These are phyloP conservation scores for Synergus umbraculus DNA, from an alignment of 2,888 invertebrate species.

Conservation along the genomic window DNA sequence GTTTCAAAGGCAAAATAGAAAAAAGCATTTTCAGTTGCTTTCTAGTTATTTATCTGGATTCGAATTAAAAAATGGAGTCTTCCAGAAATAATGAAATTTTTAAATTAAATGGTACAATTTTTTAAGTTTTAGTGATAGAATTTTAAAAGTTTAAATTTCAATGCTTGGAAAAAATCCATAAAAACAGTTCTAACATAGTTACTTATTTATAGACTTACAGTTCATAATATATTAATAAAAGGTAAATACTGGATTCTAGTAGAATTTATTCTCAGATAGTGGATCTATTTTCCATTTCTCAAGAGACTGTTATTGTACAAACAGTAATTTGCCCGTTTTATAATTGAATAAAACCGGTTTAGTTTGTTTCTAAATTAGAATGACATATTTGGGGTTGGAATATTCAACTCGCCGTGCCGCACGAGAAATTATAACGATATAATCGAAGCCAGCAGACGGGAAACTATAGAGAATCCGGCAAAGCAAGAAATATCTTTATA, in stretches of 20 bases:
- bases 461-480: slow-evolving; percentile 13
- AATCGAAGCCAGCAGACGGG: slow-evolving; percentile 28
- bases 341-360: slow-evolving; percentile 7
- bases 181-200: too few species aligned
- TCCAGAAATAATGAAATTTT: too few species aligned
- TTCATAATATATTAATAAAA: too few species aligned
- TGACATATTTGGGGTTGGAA: slow-evolving; percentile 11
- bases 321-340: slow-evolving; percentile 1
- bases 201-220: too few species aligned
- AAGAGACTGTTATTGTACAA: not conserved
- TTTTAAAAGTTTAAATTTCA: too few species aligned
- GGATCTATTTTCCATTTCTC: not conserved
- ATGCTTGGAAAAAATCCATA: too few species aligned
- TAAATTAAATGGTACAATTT: too few species aligned
- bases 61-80: too few species aligned
- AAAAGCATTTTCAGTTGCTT: not conserved
- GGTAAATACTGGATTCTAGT: too few species aligned
- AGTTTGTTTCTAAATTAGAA: slow-evolving; percentile 27
- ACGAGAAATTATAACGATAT: slow-evolving; percentile 9
- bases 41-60: not conserved
- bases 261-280: not conserved
- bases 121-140: too few species aligned
- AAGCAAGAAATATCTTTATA: slow-evolving; percentile 29
- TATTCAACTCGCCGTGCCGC: not conserved
- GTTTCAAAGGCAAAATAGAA: not conserved